These are phyloP conservation scores for Bombus breviceps DNA, from an alignment of 1,140 invertebrate species.

Conservation along the genomic window DNA sequence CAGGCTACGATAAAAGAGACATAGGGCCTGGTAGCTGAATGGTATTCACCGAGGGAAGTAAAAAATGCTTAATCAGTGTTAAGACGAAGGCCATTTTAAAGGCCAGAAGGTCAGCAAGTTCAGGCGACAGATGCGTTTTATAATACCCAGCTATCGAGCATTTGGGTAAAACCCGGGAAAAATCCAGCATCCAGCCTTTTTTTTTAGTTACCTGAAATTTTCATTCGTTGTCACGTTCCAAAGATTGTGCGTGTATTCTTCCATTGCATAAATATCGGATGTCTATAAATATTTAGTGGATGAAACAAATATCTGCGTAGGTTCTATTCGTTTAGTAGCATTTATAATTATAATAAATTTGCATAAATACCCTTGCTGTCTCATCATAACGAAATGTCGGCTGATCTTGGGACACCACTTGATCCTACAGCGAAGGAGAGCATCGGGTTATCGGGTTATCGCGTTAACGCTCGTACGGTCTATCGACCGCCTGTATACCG, in stretches of 20 bases:
- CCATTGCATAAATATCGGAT: no score
- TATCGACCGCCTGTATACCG: constrained; percentile 60
- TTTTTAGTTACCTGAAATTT: neutral
- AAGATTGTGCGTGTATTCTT: neutral
- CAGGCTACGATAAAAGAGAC: neutral
- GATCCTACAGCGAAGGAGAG: constrained; percentile 30
- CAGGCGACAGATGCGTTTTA: neutral
- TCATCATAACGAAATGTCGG: constrained; percentile 62
- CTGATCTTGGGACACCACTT: constrained; percentile 57
- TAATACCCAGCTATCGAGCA: neutral
- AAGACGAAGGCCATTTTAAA: neutral
- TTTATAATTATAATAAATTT: no score
- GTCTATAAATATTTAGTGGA: no score
- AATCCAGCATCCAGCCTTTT: neutral
- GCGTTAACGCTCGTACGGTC: constrained; percentile 64
- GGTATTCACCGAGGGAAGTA: neutral
- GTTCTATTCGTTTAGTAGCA: no score
- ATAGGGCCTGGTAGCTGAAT: neutral
- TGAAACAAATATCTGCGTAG: no score
- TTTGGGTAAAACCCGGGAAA: neutral
- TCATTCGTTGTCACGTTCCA: neutral
- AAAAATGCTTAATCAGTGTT: neutral
- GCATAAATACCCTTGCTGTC: no score
- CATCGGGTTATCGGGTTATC: constrained; percentile 68
- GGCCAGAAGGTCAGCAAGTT: neutral